Evolutionary conservation across 1,140 invertebrate genomes (phyloP).

Genomic region (Gryllus bimaculatus): DNA sequence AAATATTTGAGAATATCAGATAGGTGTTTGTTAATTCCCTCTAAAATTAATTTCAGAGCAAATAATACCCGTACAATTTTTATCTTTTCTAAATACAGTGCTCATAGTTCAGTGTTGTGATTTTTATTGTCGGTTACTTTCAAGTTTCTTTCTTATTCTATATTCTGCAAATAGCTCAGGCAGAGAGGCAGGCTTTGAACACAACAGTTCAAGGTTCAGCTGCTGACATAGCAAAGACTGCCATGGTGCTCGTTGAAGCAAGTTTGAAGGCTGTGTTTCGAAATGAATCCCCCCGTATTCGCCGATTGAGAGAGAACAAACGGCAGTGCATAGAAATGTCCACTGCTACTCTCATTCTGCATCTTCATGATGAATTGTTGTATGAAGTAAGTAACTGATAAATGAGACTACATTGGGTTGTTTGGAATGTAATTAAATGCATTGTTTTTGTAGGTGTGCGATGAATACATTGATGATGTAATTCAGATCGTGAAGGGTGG

Average conservation of each 20-base stretch:
- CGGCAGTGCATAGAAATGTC: conserved; percentile 22
- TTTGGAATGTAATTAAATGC: neutral
- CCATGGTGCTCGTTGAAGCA: conserved; percentile 70
- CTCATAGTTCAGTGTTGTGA: conserved; percentile 22
- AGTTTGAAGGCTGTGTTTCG: conserved; percentile 34
- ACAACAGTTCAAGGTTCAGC: conserved; percentile 92
- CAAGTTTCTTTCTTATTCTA: neutral
- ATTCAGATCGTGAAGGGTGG: conserved; percentile 55
- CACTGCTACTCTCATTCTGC: conserved; percentile 62
- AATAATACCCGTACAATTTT: too few relatives aligned
- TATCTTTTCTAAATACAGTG: too few relatives aligned
- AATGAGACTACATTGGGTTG: neutral
- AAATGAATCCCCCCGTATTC: conserved; percentile 19
- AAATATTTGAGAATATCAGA: too few relatives aligned
- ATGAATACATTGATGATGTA: conserved; percentile 47
- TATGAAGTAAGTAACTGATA: conserved; percentile 64
- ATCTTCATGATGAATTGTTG: conserved; percentile 93
- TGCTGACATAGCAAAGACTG: conserved; percentile 85
- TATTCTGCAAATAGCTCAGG: conserved; percentile 50
- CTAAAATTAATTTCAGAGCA: too few relatives aligned
- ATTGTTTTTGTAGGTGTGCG: conserved; percentile 31
- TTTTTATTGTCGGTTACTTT: conserved; percentile 9
- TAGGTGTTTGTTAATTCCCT: too few relatives aligned
- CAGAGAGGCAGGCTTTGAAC: conserved; percentile 93
- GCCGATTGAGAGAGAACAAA: neutral